These are phyloP conservation scores for Heterodera filipjevi DNA, from an alignment of 2,888 invertebrate genomes.

Conservation along the genomic window DNA sequence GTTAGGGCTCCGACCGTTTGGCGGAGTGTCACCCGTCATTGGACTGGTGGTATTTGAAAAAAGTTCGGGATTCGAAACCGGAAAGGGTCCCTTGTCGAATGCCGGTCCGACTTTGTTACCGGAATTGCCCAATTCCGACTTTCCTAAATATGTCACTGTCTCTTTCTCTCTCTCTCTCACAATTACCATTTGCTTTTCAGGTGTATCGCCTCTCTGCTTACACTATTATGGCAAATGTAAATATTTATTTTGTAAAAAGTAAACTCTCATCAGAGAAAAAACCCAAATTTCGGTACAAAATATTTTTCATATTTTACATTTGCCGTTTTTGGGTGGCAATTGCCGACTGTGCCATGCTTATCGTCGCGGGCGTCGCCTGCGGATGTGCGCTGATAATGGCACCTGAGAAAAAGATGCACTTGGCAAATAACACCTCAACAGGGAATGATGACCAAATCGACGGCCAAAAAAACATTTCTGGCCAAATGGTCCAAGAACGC, in stretches of 20 bases:
- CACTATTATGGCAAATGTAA: constrained; percentile 56
- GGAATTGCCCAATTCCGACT: too few relatives aligned
- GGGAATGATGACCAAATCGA: not conserved
- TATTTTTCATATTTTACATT: not conserved
- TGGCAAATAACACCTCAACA: not conserved
- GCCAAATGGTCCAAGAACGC: not conserved
- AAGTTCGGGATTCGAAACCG: too few relatives aligned
- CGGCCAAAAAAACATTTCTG: not conserved
- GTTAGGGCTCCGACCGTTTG: too few relatives aligned
- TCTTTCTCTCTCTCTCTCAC: too few relatives aligned
- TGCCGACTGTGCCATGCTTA: constrained; percentile 43
- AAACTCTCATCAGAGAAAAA: not conserved
- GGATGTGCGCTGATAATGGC: constrained; percentile 21
- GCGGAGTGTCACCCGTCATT: too few relatives aligned
- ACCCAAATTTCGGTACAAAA: not conserved
- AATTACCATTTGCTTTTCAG: not conserved
- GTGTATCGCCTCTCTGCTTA: constrained; percentile 61
- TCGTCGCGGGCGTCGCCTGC: constrained; percentile 43
- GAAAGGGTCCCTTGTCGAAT: too few relatives aligned
- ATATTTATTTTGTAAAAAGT: constrained; percentile 24
- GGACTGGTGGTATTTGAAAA: too few relatives aligned
- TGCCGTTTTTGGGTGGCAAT: constrained; percentile 38
- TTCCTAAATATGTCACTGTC: too few relatives aligned
- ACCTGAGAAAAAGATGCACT: not conserved
- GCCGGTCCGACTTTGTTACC: too few relatives aligned